Evolutionary conservation across 2,888 invertebrate genomes (phyloP).

Genomic region (Zele albiditarsus): DNA sequence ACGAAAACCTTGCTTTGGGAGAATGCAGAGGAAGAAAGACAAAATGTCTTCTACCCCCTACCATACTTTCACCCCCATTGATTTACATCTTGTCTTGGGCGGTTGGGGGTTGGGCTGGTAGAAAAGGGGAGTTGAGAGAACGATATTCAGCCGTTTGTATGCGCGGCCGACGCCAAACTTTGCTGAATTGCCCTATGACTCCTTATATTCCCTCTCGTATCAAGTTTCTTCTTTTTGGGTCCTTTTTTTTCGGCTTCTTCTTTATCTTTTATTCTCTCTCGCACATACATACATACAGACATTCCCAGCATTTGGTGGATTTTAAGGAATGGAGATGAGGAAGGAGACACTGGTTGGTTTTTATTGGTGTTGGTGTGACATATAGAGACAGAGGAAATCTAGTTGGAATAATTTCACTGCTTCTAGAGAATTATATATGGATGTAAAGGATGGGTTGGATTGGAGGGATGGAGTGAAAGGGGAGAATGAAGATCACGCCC

Average conservation of each 20-base stretch:
- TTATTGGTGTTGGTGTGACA: neutral
- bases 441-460: neutral
- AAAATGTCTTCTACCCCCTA: conserved; percentile 52
- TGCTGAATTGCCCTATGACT: conserved; percentile 72
- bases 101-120: conserved; percentile 48
- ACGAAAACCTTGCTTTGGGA: conserved; percentile 20
- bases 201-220: conserved; percentile 61
- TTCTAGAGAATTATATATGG: neutral
- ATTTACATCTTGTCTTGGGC: conserved; percentile 70
- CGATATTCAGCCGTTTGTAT: conserved; percentile 69
- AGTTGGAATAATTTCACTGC: conserved; percentile 7
- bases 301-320: too few relatives aligned
- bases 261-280: conserved; percentile 47
- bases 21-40: conserved; percentile 39
- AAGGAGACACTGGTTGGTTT: neutral
- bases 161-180: conserved; percentile 71
- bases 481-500: conserved; percentile 2
- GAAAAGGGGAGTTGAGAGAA: conserved; percentile 57
- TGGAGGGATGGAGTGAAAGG: neutral
- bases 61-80: conserved; percentile 62
- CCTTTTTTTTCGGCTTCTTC: conserved; percentile 26
- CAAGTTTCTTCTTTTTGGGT: conserved; percentile 24
- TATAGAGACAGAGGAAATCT: too few relatives aligned
- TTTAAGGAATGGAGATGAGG: too few relatives aligned
- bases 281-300: conserved; percentile 3